These are phyloP conservation scores for Scalopus aquaticus DNA, from an alignment of 2,113 vertebrate species.

Conservation along the genomic window DNA sequence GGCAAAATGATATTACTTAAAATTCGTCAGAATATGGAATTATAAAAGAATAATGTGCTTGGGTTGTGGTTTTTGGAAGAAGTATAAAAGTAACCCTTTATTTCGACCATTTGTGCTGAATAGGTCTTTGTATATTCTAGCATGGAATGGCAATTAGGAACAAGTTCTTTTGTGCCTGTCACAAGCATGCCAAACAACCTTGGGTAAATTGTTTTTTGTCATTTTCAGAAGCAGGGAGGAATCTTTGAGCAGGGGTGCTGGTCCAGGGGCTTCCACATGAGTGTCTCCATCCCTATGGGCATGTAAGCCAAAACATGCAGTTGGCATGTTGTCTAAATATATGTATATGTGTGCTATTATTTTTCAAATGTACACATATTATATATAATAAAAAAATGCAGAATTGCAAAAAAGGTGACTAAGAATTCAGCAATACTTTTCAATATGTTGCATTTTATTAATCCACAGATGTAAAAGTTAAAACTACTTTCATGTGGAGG, in stretches of 20 bases:
- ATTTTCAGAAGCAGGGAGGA: conserved; percentile 43
- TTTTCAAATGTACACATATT: neutral
- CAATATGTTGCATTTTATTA: conserved; percentile 28
- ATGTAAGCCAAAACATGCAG: neutral
- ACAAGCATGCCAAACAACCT: neutral
- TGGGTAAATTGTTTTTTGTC: neutral
- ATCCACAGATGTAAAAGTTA: neutral
- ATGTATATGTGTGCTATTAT: neutral
- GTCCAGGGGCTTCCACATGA: neutral
- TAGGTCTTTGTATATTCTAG: neutral
- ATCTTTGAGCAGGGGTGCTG: neutral
- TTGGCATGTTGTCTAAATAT: neutral
- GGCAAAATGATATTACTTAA: neutral
- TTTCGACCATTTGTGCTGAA: neutral
- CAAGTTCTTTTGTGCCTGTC: neutral
- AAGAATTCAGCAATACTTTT: neutral
- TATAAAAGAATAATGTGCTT: neutral
- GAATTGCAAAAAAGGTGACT: neutral
- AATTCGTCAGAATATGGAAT: conserved; percentile 4
- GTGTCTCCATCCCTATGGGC: neutral
- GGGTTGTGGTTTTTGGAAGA: neutral
- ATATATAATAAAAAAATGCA: neutral
- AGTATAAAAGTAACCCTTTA: neutral
- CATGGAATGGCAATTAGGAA: neutral
- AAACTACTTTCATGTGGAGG: neutral